Base-by-base conservation (phyloP, 1,140 invertebrate genomes). In the Anthonomus grandis region DNA sequence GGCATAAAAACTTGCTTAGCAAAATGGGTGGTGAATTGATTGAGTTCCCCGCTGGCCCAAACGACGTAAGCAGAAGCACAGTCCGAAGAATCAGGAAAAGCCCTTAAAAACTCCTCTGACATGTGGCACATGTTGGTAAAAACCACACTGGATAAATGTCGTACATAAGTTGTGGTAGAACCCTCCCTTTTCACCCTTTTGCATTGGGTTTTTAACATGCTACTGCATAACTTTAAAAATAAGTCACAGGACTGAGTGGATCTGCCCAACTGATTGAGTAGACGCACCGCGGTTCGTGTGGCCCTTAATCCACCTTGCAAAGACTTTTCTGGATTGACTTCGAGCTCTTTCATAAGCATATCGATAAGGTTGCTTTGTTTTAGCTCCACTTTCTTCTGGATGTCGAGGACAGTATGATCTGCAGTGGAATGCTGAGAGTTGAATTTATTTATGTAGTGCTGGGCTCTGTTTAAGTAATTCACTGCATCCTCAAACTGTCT, bases 401-500 rank as follows among this genome's bases (percentile, higher is more conserved):
- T 74, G 23, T 79, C 75, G 8, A 60, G 62, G 3, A 76, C 36
- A 8, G 72, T 53, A 17, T 72, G 74, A 52, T 72, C 70, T 13
- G 49, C 39, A 27, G 66, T 69, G 38, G 76, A 75, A 57, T 78
- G 75, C 22, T 76, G 77, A 25, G 68, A 60, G 46, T 62, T 60
- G 36, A 72, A 64, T 46, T 77, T 71, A 17, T 64, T 68, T 19
- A 83, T 67, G 62, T 81, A 88, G 3, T 80, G 74, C 61, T 81
- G 81, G 0, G 84, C 85, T 75, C 85, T 88, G 61, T 91, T 84
- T 46, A 98, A 84, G 6, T 97, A 76, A 56, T 84, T 82, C 55
- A 95, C 90, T 13, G 96, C 94, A 70, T 95, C 90, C 74, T 97
- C 93, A 74, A 98, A 97, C 71, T 97, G 92, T 64, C 96, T 82